These are phyloP conservation scores for Malurus melanocephalus DNA, from an alignment of 2,113 vertebrate species.

Conservation along the genomic window DNA sequence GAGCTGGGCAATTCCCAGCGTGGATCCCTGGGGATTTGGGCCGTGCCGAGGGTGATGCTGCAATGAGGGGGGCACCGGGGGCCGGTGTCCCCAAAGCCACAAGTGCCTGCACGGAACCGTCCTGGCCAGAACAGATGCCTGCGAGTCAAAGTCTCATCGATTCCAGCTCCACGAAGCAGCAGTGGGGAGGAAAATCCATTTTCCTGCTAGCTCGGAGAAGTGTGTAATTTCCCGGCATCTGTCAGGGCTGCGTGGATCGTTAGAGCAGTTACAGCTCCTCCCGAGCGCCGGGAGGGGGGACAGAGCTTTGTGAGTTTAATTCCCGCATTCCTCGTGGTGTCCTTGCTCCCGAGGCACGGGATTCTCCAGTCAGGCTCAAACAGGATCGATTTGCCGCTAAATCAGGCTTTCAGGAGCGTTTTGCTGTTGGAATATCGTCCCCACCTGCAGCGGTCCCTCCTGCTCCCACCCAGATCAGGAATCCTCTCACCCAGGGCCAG, in stretches of 20 bases:
- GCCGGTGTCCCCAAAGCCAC: background rate
- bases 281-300: fast-evolving
- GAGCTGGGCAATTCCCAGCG: background rate
- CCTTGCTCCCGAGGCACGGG: background rate
- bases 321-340: fast-evolving
- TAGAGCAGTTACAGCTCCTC: background rate
- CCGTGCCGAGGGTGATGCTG: fast-evolving
- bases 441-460: fast-evolving
- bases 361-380: background rate
- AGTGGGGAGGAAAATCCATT: slow-evolving; percentile 36
- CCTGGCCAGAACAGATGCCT: fast-evolving
- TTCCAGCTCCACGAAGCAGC: background rate
- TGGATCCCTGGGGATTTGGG: background rate
- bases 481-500: fast-evolving
- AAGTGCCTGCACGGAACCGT: fast-evolving
- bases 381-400: background rate
- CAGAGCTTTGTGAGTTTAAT: background rate
- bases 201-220: background rate
- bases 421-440: background rate
- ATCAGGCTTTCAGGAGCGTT: fast-evolving
- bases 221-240: slow-evolving; percentile 11
- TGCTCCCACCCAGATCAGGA: fast-evolving
- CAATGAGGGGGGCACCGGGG: fast-evolving
- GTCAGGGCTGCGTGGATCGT: background rate
- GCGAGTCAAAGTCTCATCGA: background rate